A percentile compares a stretch with the other conserved stretches of the same genome.
phyloP scores from a whole-genome alignment of 2,888 invertebrate genomes.

The Lasioglossum lativentre region DNA sequence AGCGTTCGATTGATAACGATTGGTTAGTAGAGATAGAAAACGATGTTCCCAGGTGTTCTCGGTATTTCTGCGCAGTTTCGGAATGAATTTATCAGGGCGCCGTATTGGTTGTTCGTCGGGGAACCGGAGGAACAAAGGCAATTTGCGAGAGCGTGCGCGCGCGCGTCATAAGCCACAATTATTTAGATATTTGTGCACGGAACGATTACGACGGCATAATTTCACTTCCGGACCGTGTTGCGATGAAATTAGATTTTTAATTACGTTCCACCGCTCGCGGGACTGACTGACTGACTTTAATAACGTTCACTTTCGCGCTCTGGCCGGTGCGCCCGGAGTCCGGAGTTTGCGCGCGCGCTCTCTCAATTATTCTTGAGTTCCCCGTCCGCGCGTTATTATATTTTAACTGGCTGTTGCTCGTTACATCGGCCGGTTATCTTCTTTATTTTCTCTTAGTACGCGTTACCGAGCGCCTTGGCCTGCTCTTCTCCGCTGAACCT shows the following conservation, averaged over 20 bases:
- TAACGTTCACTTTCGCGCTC: conserved; percentile 57
- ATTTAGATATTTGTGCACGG: conserved; percentile 49
- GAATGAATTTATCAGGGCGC: conserved; percentile 3
- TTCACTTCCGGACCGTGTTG: conserved; percentile 26
- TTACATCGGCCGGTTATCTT: conserved; percentile 43
- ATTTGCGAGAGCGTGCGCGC: conserved; percentile 25
- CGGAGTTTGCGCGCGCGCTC: neutral
- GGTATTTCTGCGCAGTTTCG: neutral
- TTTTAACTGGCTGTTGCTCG: conserved; percentile 54
- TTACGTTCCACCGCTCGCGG: conserved; percentile 42
- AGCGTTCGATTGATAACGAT: neutral
- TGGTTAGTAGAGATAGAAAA: neutral
- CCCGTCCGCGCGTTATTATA: conserved; percentile 57
- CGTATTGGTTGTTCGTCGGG: conserved; percentile 22
- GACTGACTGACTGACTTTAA: conserved; percentile 54
- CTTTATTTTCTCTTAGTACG: conserved; percentile 25
- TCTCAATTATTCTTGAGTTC: conserved; percentile 66
- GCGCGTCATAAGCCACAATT: conserved; percentile 21
- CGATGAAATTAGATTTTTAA: conserved; percentile 66
- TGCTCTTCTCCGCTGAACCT: neutral
- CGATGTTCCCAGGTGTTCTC: neutral
- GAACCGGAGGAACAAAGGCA: conserved; percentile 29
- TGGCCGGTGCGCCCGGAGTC: conserved; percentile 18
- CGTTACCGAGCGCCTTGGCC: conserved; percentile 15
- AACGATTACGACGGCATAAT: conserved; percentile 55